Base-by-base conservation (phyloP, 2,888 invertebrate genomes). In the Scotopteryx bipunctaria region DNA sequence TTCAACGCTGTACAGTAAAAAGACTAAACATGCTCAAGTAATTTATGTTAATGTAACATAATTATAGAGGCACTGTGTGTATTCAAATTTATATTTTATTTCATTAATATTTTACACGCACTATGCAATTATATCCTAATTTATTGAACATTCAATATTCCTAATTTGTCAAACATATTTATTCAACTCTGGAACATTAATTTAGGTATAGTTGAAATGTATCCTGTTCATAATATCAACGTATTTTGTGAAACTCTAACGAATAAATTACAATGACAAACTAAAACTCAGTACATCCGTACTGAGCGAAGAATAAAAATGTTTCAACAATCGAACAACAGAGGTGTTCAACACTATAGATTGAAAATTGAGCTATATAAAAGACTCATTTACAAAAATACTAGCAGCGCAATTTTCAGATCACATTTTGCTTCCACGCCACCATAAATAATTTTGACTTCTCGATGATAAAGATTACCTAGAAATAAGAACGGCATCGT, bases 41-140 rank as follows among this genome's bases (percentile, higher is more conserved):
- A 87, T 89, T 89, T 89, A 91, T 90, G 90, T 91, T 91, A 91
- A 91, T 88, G 88, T 91, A 91, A 91, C 91, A 91, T 91, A 91
- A 90, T 86, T 88, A 84, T 86, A 91, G 91, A 91, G 91, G 91
- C 91, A 91, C 91, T 91, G 91, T 89, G 91, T 91, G 91, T 91
- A 83, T 86, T 87, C 86, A 70, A 71, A 67, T 83, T 79, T 86
- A 86, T 83, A 81, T 69, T 71, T 78, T 81, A 79, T 78, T 73
- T 77, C 76, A 82, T 75, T 75, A 69, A 51, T 61, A 59, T 77
- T 78, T 81, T 85, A 85, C 83, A 84, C 76, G 74, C 76, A 71
- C 63, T 44, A 48, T 69, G 40, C 25, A 41, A 27, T 17, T 31
- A 58, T 70, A 61, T 69, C 59, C 66, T 48, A 44, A 54, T 44